Base-by-base conservation (phyloP, 2,888 invertebrate genomes). In the Andrena minutula region DNA sequence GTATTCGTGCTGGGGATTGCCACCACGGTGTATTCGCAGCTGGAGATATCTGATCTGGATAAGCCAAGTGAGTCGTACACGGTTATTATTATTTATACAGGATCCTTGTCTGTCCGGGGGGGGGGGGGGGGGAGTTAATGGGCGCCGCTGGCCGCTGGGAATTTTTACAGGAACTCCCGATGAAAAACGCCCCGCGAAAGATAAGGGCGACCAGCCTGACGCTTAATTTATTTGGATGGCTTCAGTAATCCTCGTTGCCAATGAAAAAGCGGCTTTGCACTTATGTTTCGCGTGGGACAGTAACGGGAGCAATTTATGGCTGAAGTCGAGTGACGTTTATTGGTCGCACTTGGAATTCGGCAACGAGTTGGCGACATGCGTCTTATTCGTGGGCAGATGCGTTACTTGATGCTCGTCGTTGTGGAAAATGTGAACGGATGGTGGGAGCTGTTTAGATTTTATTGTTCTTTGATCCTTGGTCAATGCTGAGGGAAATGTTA, bases 1-100 rank as follows among this genome's bases (percentile, higher is more conserved):
- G 86, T 92, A 86, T 88, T 88, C 88, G 87, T 91, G 87, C 86
- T 91, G 85, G 88, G 88, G 77, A 87, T 86, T 86, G 90, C 86
- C 85, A 89, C 88, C 78, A 89, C 88, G 79, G 91, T 89, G 82
- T 88, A 88, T 87, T 84, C 89, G 83, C 89, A 90, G 87, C 85
- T 88, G 74, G 90, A 91, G 89, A 88, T 92, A 88, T 89, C 92
- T 82, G 93, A 93, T 90, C 89, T 93, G 87, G 92, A 93, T 91
- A 91, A 91, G 90, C 92, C 92, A 78, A 91, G 93, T 93, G 89
- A 93, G 93, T 93, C 86, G 82, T 58, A 61, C 79, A 63, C 68
- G 23, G 64, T 80, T 30, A 26, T 80, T 80, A 78, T 78, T 68
- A 63, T 78, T 80, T 68, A 41, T 68, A 53, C 26, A 8, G 26